Evolutionary conservation across 2,113 vertebrate species (phyloP), one percentile per base, ranked within the genome.

Genomic region (Ceyx melanurus): DNA sequence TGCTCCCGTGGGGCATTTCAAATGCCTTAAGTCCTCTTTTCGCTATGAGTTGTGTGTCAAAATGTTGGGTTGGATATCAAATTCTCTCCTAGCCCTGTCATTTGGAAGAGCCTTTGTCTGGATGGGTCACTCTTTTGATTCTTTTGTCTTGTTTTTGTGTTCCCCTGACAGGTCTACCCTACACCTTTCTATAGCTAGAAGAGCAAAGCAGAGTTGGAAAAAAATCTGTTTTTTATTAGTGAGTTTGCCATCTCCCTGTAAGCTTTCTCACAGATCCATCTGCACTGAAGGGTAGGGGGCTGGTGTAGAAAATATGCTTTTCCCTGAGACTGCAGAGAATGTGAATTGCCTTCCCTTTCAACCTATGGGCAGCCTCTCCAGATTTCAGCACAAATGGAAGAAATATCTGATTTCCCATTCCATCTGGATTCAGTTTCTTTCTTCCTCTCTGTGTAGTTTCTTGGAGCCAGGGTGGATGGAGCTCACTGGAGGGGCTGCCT

Each of bases 371-470:
- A 94, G 76, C 58, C 93, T 89, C 95, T 86, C 94, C 86, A 95
- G 86, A 89, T 92, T 96, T 96, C 93, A 96, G 80, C 86, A 89
- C 92, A 94, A 94, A 93, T 88, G 66, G 82, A 91, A 95, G 90
- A 93, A 93, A 94, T 96, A 96, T 94, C 95, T 95, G 89, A 93
- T 97, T 97, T 96, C 93, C 88, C 65, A 95, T 95, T 96, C 94
- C 97, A 97, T 96, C 93, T 96, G 95, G 96, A 97, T 96, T 97
- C 93, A 95, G 94, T 96, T 96, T 96, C 97, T 97, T 97, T 97
- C 96, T 94, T 96, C 94, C 93, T 96, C 89, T 97, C 95, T 96
- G 91, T 96, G 72, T 92, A 90, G 95, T 89, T 95, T 97, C 92
- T 95, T 92, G 91, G 92, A 94, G 95, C 92, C 87, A 81, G 85